Base-by-base conservation (phyloP, 2,113 vertebrate genomes). In the Seriola aureovittata region DNA sequence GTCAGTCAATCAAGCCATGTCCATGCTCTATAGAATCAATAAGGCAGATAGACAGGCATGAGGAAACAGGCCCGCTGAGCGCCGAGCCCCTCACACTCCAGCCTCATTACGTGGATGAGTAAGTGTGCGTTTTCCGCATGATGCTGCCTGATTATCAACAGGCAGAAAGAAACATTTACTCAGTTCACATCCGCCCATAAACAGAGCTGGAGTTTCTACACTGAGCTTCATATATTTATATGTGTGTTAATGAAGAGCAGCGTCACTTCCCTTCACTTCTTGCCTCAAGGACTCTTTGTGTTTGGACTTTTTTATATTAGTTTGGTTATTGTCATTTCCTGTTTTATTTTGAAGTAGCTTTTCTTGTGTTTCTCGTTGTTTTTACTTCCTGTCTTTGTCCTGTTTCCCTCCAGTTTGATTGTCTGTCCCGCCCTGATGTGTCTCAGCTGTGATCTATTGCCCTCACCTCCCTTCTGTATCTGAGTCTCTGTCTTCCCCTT, bases 81-180 rank as follows among this genome's bases (percentile, higher is more conserved):
- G 12, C 71, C 34, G 40, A 44, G 75, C 67, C 75, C 44, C 57
- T 78, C 70, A 25, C 73, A 75, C 76, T 75, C 71, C 8, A 29
- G 68, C 72, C 65, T 88, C 71, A 92, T 92, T 81, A 90, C 59
- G 57, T 88, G 86, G 67, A 84, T 91, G 86, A 91, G 85, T 84
- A 85, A 88, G 86, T 94, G 93, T 95, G 95, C 94, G 92, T 94
- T 94, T 95, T 94, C 93, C 91, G 94, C 21, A 92, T 93, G 90
- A 95, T 95, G 66, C 25, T 1, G 93, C 40, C 77, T 95, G 94
- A 97, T 97, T 97, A 96, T 94, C 94, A 94, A 95, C 93, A 94
- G 91, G 94, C 95, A 95, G 96, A 96, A 94, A 95, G 93, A 95
- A 94, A 12, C 17, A 95, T 95, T 95, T 48, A 21, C 36, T 71